phyloP scores from a whole-genome alignment of 2,888 invertebrate species.

The Incurvaria masculella region DNA sequence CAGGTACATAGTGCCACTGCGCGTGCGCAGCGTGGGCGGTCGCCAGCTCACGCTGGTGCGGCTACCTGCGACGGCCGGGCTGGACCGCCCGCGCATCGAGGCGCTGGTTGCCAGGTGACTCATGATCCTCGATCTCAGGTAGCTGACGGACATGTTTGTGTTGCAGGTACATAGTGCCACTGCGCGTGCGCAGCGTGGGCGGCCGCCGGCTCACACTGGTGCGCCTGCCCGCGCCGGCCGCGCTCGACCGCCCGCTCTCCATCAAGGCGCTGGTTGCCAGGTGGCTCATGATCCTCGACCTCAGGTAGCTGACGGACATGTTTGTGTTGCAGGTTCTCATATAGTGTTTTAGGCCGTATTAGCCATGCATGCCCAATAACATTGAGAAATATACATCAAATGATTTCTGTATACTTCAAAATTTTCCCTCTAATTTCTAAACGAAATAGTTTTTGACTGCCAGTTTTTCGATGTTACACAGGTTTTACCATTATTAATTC shows the following conservation, averaged over 20 bases:
- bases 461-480: too few relatives aligned
- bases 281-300: conserved; percentile 48
- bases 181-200: conserved; percentile 30
- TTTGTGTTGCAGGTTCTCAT: too few relatives aligned
- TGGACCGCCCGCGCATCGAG: conserved; percentile 32
- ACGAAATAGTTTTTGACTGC: too few relatives aligned
- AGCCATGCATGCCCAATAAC: too few relatives aligned
- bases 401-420: too few relatives aligned
- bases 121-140: conserved; percentile 48
- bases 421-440: too few relatives aligned
- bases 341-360: too few relatives aligned
- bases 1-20: conserved; percentile 41
- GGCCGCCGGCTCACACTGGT: conserved; percentile 38
- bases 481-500: too few relatives aligned
- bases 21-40: conserved; percentile 30
- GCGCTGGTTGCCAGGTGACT: conserved; percentile 43
- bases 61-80: conserved; percentile 35
- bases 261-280: conserved; percentile 38
- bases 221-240: conserved; percentile 36
- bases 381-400: too few relatives aligned
- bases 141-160: too few relatives aligned
- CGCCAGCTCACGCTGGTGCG: conserved; percentile 36
- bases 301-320: too few relatives aligned
- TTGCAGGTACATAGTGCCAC: conserved; percentile 44
- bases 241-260: conserved; percentile 31